These are phyloP conservation scores for Vesta saturnalis DNA, from an alignment of 2,888 invertebrate genomes.

Conservation along the genomic window DNA sequence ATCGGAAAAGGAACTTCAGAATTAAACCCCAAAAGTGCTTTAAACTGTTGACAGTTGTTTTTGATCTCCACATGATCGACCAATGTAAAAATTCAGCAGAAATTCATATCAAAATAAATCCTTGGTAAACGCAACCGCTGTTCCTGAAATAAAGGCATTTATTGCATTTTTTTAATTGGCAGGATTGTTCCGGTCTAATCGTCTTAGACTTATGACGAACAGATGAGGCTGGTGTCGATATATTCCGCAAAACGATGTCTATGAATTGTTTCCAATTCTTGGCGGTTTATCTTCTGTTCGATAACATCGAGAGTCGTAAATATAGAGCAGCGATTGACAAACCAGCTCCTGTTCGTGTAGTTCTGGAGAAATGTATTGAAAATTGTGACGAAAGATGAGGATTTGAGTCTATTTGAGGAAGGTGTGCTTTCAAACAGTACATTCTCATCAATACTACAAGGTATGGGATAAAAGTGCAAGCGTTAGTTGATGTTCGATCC, in stretches of 20 bases:
- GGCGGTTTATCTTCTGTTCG: not conserved
- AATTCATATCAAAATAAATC: not conserved
- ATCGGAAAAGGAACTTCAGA: not conserved
- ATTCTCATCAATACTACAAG: not conserved
- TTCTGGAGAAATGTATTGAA: not conserved
- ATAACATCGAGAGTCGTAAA: not conserved
- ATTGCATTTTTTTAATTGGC: not conserved
- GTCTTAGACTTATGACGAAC: not conserved
- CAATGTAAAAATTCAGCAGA: not conserved
- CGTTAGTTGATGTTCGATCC: not conserved
- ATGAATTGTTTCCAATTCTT: not conserved
- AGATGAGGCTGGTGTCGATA: not conserved
- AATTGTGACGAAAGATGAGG: not conserved
- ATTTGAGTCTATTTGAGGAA: not conserved
- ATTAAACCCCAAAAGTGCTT: not conserved
- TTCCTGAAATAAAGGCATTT: not conserved
- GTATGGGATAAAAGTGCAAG: no score
- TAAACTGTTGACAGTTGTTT: conserved; percentile 5
- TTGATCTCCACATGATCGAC: not conserved
- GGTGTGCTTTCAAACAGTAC: not conserved
- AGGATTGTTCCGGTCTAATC: not conserved
- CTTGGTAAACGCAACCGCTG: not conserved
- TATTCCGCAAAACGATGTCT: not conserved
- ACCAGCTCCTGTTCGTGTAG: not conserved
- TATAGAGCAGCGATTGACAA: not conserved